A percentile compares a stretch with the other conserved stretches of the same genome.
These are phyloP conservation scores for Rhyacophila brunnea DNA, from an alignment of 1,140 invertebrate genomes.

Conservation along the genomic window DNA sequence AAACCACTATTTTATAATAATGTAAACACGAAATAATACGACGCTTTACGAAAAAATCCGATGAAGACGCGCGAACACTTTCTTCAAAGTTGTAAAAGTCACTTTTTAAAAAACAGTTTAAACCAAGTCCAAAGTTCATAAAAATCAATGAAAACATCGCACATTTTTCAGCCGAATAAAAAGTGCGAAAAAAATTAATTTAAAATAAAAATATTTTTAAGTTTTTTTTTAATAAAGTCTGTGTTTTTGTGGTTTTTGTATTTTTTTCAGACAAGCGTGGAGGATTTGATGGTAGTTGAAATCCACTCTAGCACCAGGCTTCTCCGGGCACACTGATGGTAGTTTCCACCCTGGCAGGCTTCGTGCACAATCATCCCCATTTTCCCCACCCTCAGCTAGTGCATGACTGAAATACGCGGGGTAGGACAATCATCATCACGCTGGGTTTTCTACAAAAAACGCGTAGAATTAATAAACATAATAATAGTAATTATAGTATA, in stretches of 20 bases:
- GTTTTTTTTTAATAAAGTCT: constrained; percentile 2
- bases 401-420: not conserved
- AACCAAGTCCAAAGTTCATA: constrained; percentile 21
- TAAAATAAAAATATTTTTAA: not conserved
- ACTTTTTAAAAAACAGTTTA: constrained; percentile 2
- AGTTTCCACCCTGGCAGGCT: not conserved
- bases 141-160: constrained; percentile 4
- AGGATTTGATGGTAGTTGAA: constrained; percentile 6
- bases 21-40: too few species aligned
- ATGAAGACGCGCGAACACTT: constrained; percentile 1
- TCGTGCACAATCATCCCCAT: constrained; percentile 2
- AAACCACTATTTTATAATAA: too few species aligned
- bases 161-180: constrained; percentile 6
- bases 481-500: too few species aligned
- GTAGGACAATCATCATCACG: not conserved
- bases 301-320: constrained; percentile 12
- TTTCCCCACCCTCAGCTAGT: not conserved
- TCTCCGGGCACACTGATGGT: constrained; percentile 16
- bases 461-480: too few species aligned
- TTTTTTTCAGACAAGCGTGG: constrained; percentile 10
- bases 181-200: not conserved
- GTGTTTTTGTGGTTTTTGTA: constrained; percentile 4
- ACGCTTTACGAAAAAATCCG: not conserved
- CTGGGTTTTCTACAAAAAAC: too few species aligned
- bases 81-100: not conserved